phyloP scores from a whole-genome alignment of 2,113 vertebrate genomes.

The Sinocyclocheilus anshuiensis region DNA sequence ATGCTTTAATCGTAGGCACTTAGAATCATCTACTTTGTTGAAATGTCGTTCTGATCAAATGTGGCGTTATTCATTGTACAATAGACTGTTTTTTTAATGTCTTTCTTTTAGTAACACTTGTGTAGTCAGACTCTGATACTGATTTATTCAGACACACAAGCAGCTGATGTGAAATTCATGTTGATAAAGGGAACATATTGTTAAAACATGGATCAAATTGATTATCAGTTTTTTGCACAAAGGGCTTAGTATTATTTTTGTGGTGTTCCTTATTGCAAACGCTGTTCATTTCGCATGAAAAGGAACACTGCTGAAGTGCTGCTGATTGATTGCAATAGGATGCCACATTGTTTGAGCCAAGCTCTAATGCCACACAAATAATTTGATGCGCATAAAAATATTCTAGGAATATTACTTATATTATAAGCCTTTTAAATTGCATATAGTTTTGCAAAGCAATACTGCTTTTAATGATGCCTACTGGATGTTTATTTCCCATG shows the following conservation, averaged over 20 bases:
- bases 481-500: neutral
- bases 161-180: slow-evolving; percentile 6
- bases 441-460: slow-evolving; percentile 4
- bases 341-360: neutral
- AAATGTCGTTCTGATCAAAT: slow-evolving; percentile 7
- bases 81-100: no score
- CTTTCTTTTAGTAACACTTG: no score
- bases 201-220: neutral
- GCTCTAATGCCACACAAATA: neutral
- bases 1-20: neutral
- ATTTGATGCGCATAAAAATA: neutral
- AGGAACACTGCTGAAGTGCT: neutral
- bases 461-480: neutral
- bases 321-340: neutral
- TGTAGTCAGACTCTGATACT: neutral
- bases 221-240: neutral
- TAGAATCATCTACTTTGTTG: neutral
- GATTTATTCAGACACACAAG: neutral
- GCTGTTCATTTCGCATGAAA: neutral
- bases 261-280: neutral
- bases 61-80: neutral
- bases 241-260: slow-evolving; percentile 1
- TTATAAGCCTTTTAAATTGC: neutral
- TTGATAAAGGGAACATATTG: slow-evolving; percentile 1
- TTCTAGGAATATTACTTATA: neutral